Percentiles rank a stretch among this genome's conserved stretches.
These are phyloP conservation scores for Drosophila putrida DNA, from an alignment of 2,888 invertebrate genomes.

Conservation along the genomic window DNA sequence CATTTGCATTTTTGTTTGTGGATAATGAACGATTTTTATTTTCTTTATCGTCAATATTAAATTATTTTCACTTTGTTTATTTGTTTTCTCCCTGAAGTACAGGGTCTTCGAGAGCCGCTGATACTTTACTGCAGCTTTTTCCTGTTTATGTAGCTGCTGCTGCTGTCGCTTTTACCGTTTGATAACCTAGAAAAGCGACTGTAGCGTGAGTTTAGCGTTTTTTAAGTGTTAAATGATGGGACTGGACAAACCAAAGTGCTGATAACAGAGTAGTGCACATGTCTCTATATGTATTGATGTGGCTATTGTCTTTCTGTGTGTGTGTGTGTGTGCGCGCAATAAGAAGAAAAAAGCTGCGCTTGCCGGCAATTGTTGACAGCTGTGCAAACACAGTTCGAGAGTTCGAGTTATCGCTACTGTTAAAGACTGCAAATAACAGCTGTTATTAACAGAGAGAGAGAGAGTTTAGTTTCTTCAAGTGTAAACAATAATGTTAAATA, in stretches of 20 bases:
- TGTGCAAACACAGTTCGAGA: conserved; percentile 29
- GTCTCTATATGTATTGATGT: conserved; percentile 7
- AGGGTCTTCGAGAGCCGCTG: too few relatives aligned
- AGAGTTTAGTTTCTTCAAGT: conserved; percentile 1
- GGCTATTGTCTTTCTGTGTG: neutral
- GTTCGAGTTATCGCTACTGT: conserved; percentile 21
- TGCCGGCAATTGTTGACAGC: conserved; percentile 34
- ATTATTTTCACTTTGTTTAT: too few relatives aligned
- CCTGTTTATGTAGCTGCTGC: neutral
- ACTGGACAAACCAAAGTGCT: conserved; percentile 43
- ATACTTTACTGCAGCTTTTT: too few relatives aligned
- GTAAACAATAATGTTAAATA: conserved; percentile 24
- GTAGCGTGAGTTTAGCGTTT: conserved; percentile 39
- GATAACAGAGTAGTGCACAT: conserved; percentile 44
- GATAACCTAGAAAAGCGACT: conserved; percentile 72
- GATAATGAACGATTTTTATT: too few relatives aligned
- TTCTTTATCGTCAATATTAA: too few relatives aligned
- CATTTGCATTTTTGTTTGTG: too few relatives aligned
- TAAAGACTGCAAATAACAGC: conserved; percentile 1
- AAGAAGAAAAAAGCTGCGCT: conserved; percentile 16
- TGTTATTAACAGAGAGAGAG: conserved; percentile 5
- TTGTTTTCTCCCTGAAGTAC: too few relatives aligned
- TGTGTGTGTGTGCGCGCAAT: conserved; percentile 26
- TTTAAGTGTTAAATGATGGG: conserved; percentile 44
- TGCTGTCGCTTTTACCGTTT: conserved; percentile 68